These are phyloP conservation scores for Capitulum mitella DNA, from an alignment of 2,888 invertebrate genomes.

Conservation along the genomic window DNA sequence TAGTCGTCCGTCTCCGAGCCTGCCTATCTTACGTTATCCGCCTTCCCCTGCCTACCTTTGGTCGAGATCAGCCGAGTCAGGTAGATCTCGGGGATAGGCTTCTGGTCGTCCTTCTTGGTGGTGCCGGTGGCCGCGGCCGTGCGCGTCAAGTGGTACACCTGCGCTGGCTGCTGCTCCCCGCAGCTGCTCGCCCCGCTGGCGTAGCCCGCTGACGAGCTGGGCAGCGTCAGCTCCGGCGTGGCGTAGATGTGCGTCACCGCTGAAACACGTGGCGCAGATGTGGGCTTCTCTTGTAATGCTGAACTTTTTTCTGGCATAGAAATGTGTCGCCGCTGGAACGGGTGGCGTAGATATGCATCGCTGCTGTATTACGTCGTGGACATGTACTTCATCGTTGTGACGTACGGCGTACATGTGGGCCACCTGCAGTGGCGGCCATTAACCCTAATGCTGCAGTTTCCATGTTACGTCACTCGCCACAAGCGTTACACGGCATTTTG, in stretches of 20 bases:
- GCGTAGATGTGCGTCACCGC: constrained; percentile 1
- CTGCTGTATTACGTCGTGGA: too few relatives aligned
- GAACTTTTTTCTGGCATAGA: too few relatives aligned
- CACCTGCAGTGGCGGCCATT: too few relatives aligned
- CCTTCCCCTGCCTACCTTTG: constrained; percentile 51
- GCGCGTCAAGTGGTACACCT: constrained; percentile 30
- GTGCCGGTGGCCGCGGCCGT: background rate
- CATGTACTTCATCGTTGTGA: too few relatives aligned
- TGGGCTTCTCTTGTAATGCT: too few relatives aligned
- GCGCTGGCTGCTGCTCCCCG: constrained; percentile 42
- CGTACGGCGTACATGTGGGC: too few relatives aligned
- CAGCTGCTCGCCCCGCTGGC: constrained; percentile 45
- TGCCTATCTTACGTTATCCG: background rate
- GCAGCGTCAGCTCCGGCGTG: constrained; percentile 18
- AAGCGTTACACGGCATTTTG: too few relatives aligned
- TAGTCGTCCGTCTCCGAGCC: background rate
- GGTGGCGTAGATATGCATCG: too few relatives aligned
- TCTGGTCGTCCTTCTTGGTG: constrained; percentile 58
- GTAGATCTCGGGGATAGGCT: constrained; percentile 94
- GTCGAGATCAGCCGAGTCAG: constrained; percentile 79
- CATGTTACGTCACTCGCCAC: too few relatives aligned
- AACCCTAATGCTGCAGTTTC: too few relatives aligned
- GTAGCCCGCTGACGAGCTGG: constrained; percentile 13
- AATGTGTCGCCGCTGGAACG: too few relatives aligned
- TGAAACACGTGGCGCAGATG: background rate